phyloP scores from a whole-genome alignment of 2,888 invertebrate species.

The Panopea generosa region DNA sequence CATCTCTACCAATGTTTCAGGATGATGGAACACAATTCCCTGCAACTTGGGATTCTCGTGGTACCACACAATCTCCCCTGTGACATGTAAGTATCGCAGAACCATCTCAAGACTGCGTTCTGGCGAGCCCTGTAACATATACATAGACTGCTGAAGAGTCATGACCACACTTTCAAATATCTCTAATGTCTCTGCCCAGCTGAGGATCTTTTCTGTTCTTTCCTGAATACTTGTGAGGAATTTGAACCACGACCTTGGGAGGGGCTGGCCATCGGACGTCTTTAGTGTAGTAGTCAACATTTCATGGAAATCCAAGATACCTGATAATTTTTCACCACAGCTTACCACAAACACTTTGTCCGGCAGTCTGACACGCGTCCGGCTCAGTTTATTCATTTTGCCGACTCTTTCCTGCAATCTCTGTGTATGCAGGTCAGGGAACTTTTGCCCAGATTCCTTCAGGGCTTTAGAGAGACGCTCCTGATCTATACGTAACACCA shows the following conservation, averaged over 20 bases:
- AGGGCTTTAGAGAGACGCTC: slow-evolving; percentile 57
- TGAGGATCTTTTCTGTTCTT: slow-evolving; percentile 70
- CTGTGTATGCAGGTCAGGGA: slow-evolving; percentile 75
- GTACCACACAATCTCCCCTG: slow-evolving; percentile 81
- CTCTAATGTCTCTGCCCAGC: slow-evolving; percentile 68
- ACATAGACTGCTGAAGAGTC: slow-evolving; percentile 73
- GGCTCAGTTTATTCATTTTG: slow-evolving; percentile 72
- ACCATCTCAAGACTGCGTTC: slow-evolving; percentile 75
- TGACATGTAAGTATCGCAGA: slow-evolving; percentile 71
- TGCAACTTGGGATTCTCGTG: slow-evolving; percentile 74
- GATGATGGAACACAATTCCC: slow-evolving; percentile 77
- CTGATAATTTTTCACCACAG: slow-evolving; percentile 76
- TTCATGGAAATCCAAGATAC: slow-evolving; percentile 64
- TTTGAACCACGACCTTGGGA: slow-evolving; percentile 77
- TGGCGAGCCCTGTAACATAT: slow-evolving; percentile 74
- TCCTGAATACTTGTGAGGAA: slow-evolving; percentile 74
- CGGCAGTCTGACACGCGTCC: slow-evolving; percentile 73
- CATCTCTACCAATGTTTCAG: slow-evolving; percentile 80
- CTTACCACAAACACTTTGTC: slow-evolving; percentile 73
- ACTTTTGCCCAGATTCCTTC: slow-evolving; percentile 71
- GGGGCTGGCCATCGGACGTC: slow-evolving; percentile 62
- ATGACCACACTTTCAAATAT: slow-evolving; percentile 71
- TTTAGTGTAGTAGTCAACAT: slow-evolving; percentile 60
- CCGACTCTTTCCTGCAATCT: slow-evolving; percentile 73
- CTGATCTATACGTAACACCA: slow-evolving; percentile 27